Percentiles rank a stretch among this genome's conserved stretches.
Evolutionary conservation across 2,797 vertebrate genomes (phyloP).

Genomic region (Gobio occitaniae): DNA sequence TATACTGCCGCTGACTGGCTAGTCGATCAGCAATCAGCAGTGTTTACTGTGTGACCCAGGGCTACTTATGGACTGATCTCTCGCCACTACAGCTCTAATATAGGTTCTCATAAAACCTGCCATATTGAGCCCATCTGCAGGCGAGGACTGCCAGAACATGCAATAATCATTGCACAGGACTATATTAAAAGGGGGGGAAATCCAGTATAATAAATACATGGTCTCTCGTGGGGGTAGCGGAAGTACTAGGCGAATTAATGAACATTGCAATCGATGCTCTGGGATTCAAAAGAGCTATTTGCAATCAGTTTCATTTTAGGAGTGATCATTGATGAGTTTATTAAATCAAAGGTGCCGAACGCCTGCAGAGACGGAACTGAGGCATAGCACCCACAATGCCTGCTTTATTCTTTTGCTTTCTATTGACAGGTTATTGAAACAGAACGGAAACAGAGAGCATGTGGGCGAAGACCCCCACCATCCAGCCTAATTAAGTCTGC

Average conservation of each 20-base stretch:
- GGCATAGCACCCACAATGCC: conserved; percentile 30
- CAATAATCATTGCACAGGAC: conserved; percentile 46
- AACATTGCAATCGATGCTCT: conserved; percentile 57
- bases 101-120: conserved; percentile 51
- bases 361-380: conserved; percentile 16
- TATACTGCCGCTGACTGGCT: conserved; percentile 48
- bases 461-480: conserved; percentile 39
- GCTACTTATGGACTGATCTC: conserved; percentile 54
- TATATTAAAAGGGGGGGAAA: conserved; percentile 47
- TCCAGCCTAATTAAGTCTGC: conserved; percentile 50
- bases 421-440: conserved; percentile 54
- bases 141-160: conserved; percentile 49
- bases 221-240: conserved; percentile 42
- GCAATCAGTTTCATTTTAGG: conserved; percentile 56
- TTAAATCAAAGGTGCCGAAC: conserved; percentile 48
- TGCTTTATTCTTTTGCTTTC: conserved; percentile 30
- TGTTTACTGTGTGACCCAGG: conserved; percentile 60
- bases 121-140: conserved; percentile 46
- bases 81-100: conserved; percentile 52
- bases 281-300: conserved; percentile 53
- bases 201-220: conserved; percentile 50
- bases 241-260: conserved; percentile 59
- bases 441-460: conserved; percentile 36
- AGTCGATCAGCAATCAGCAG: conserved; percentile 61
- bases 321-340: conserved; percentile 53